Base-by-base conservation (phyloP, 2,888 invertebrate genomes). In the Tetropium fuscum region DNA sequence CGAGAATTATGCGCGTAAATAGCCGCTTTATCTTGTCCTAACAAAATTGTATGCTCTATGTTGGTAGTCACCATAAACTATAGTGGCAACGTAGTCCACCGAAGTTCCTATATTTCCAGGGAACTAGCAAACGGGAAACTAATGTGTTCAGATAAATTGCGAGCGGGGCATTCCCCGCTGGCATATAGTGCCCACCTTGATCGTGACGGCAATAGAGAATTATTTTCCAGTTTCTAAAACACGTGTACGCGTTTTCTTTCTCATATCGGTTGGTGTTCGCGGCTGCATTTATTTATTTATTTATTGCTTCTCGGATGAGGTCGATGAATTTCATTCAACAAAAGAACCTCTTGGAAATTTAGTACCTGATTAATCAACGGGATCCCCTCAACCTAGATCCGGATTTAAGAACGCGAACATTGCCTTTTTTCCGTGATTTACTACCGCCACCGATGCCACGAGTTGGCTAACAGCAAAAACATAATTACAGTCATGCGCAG, bases 1-100 rank as follows among this genome's bases (percentile, higher is more conserved):
- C 30, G 32, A 20, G 59, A 54, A 57, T 62, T 63, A 58, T 63
- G 57, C 63, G 53, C 59, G 47, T 53, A 54, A 58, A 57, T 57
- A 53, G 59, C 47, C 53, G 57, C 48, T 48, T 58, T 49, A 63
- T 60, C 63, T 51, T 54, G 48, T 53, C 30, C 57, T 49, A 58
- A 54, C 56, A 54, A 63, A 60, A 57, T 55, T 60, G 63, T 63
- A 57, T 63, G 53, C 59, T 38, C 36, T 41, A 16, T 20, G 41
- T 20, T n/a, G 27, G 8, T 27, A 2, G 27, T 10, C 8, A 8
- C 27, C 27, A 27, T 27, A 41, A 41, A 41, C 54, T 22, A 15
- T 18, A 19, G 11, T 18, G 1, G 41, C 16, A 13, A 15, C 8
- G 15, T 8, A 49, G 1, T 34, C 13, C n/a, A 4, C 5, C 16